Evolutionary conservation across 1,140 invertebrate species (phyloP), one percentile per base, ranked within the genome.

Genomic region (Listronotus bonariensis): DNA sequence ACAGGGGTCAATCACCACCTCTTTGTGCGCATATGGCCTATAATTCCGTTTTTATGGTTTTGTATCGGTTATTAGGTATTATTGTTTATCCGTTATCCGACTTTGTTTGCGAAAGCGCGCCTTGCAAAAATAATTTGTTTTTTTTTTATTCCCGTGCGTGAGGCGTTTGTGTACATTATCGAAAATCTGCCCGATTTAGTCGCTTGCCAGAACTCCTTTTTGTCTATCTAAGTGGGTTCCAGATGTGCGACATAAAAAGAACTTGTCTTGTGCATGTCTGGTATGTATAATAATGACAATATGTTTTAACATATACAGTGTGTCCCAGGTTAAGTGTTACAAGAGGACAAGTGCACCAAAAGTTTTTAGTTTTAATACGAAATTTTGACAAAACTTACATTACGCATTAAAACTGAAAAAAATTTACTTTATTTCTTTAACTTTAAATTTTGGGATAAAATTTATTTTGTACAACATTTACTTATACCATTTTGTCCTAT

Each of bases 11-110:
- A 66, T 71, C 67, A 71, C 71, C 56, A 61, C 49, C 53, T 45
- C 36, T 32, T 42, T 38, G 38, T 51, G 52, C 63, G 72, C 72
- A 73, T 63, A 73, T 72, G 69, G 68, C 68, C 68, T 73, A 73
- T 36, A 36, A 4, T 73, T 70, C 71, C 66, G 71, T 73, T 73
- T 73, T 73, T 72, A 72, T 72, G 72, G 71, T 70, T 70, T 54
- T 71, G 56, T 68, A 72, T 69, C 56, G 72, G 58, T 71, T 26
- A 26, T 18, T 51, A 61, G 71, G 67, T 57, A 62, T 57, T 52
- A 54, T 66, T 72, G 67, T 73, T 71, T 73, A 65, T 36, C 67
- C 63, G 69, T 71, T 73, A 65, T 36, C 67, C 63, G 69, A 68
- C 69, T 73, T 68, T 72, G 65, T 72, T 72, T 72, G 71, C 60